Evolutionary conservation across 2,113 vertebrate genomes (phyloP).

Genomic region (Nymphicus hollandicus): DNA sequence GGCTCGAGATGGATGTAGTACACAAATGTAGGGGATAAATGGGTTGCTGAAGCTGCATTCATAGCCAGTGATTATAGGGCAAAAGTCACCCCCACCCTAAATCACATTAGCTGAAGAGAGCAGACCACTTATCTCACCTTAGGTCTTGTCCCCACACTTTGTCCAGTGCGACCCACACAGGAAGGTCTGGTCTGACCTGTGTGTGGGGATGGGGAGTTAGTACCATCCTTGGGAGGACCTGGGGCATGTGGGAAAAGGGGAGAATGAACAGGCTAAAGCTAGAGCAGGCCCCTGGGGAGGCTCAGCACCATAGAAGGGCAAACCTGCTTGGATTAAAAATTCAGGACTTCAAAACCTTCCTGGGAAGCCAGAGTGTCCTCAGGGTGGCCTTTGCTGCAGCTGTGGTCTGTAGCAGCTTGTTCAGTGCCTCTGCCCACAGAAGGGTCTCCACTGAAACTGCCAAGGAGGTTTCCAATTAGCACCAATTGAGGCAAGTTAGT

Average conservation of each 20-base stretch:
- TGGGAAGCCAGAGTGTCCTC: neutral
- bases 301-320: neutral
- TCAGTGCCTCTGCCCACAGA: neutral
- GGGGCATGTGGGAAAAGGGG: neutral
- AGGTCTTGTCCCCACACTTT: neutral
- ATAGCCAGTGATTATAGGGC: neutral
- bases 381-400: neutral
- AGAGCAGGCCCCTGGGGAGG: neutral
- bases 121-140: neutral
- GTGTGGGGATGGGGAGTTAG: neutral
- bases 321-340: neutral
- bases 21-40: neutral
- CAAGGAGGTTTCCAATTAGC: constrained; percentile 12
- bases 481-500: neutral
- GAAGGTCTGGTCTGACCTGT: neutral
- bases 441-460: neutral
- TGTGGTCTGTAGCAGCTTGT: neutral
- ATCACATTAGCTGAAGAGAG: neutral
- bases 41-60: neutral
- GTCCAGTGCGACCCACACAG: neutral
- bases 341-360: neutral
- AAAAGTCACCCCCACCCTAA: neutral
- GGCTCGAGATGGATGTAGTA: neutral
- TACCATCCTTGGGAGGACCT: neutral
- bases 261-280: neutral